Percentiles rank a stretch among this genome's conserved stretches.
phyloP scores from a whole-genome alignment of 2,888 invertebrate genomes.

The Papilio protenor region DNA sequence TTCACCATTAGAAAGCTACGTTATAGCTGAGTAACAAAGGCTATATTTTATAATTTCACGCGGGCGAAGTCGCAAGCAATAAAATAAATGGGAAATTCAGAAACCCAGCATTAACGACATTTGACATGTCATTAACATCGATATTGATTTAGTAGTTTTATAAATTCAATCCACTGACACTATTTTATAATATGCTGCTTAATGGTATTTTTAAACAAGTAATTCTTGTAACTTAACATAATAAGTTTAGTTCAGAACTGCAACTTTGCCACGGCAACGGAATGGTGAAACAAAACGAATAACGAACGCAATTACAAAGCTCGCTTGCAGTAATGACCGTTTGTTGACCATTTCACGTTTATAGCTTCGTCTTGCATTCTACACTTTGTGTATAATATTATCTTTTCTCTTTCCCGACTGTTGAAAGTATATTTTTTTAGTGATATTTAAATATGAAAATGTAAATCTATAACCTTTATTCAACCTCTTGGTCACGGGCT shows the following conservation, averaged over 20 bases:
- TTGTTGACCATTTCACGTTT: neutral
- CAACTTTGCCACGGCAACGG: neutral
- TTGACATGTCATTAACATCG: too few species aligned
- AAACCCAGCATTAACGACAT: too few species aligned
- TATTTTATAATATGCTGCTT: too few species aligned
- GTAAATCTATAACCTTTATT: too few species aligned
- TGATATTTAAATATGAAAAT: neutral
- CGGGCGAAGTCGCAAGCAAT: too few species aligned
- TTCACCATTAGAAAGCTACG: too few species aligned
- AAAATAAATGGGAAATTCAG: too few species aligned
- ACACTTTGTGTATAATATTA: neutral
- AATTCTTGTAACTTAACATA: neutral
- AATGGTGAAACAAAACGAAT: constrained; percentile 4
- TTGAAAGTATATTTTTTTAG: neutral
- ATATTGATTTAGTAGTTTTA: too few species aligned
- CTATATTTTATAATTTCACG: too few species aligned
- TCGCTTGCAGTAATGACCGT: neutral
- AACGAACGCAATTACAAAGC: neutral
- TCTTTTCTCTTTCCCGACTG: neutral
- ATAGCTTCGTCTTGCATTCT: neutral
- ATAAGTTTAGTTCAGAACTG: neutral
- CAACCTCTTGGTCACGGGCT: too few species aligned
- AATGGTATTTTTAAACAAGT: neutral
- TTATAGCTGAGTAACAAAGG: too few species aligned
- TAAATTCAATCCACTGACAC: too few species aligned